These are phyloP conservation scores for Tachypleus tridentatus DNA, from an alignment of 1,140 invertebrate genomes.

Conservation along the genomic window DNA sequence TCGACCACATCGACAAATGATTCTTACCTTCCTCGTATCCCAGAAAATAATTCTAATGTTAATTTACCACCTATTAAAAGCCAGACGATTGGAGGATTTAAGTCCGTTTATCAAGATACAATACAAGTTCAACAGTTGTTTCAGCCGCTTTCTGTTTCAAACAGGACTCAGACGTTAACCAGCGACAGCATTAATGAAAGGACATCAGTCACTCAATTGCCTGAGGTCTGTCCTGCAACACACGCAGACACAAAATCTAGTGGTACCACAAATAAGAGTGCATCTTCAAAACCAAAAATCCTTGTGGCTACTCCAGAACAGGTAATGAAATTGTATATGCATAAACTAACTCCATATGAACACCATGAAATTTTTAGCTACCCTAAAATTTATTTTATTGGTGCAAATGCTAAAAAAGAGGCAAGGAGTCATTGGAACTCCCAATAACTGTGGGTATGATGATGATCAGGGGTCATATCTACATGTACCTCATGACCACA, in stretches of 20 bases:
- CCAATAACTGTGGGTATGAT: constrained; percentile 83
- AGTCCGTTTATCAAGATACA: not conserved
- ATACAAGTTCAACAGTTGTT: not conserved
- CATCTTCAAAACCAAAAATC: constrained; percentile 8
- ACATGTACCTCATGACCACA: constrained; percentile 93
- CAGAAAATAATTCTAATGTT: constrained; percentile 17
- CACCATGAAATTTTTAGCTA: constrained; percentile 88
- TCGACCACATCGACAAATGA: constrained; percentile 16
- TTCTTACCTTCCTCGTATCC: constrained; percentile 24
- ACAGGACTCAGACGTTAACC: constrained; percentile 7
- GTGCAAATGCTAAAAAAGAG: constrained; percentile 80
- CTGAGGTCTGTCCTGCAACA: not conserved
- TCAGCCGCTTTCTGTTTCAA: constrained; percentile 2
- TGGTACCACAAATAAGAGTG: constrained; percentile 7
- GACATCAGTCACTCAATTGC: not conserved
- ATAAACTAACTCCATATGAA: constrained; percentile 86
- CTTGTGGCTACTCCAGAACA: constrained; percentile 69
- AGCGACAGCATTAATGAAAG: not conserved
- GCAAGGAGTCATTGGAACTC: constrained; percentile 67
- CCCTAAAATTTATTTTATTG: constrained; percentile 88
- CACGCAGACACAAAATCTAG: not conserved
- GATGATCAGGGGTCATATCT: constrained; percentile 96
- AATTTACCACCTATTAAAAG: constrained; percentile 19
- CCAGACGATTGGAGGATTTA: constrained; percentile 9
- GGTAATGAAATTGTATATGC: constrained; percentile 83